Conservation (phyloP, 2,797 vertebrate genomes). For the Pelodytes ibericus region DNA sequence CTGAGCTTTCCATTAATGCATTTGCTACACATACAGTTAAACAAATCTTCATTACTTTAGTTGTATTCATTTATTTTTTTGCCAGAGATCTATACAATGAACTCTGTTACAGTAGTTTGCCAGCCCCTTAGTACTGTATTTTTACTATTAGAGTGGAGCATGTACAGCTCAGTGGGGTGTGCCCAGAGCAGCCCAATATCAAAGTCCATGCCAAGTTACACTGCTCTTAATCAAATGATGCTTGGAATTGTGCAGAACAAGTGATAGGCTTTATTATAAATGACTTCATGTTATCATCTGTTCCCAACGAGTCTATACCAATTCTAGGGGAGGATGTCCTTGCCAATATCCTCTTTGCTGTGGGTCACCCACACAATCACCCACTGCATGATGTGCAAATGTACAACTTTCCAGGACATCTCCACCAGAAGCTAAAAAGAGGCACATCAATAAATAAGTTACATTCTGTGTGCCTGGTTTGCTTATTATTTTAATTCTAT, state of each 20-base stretch:
- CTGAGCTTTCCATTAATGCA: too few relatives aligned
- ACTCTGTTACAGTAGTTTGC: neutral
- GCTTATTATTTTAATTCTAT: too few relatives aligned
- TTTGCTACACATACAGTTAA: too few relatives aligned
- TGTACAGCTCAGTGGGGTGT: neutral
- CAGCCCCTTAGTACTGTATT: neutral
- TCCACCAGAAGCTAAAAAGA: neutral
- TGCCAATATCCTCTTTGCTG: conserved; percentile 17
- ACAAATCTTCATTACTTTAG: too few relatives aligned
- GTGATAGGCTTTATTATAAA: neutral
- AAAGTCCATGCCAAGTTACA: conserved; percentile 23
- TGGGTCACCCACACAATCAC: conserved; percentile 15
- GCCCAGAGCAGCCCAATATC: conserved; percentile 6
- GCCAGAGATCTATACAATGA: neutral
- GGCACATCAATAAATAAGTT: too few relatives aligned
- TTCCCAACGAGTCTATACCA: neutral
- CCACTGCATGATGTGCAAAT: conserved; percentile 5
- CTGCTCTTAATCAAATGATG: conserved; percentile 15
- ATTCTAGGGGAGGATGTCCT: neutral
- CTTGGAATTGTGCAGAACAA: neutral
- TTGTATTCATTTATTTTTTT: neutral
- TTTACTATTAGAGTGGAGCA: neutral
- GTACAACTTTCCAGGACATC: neutral
- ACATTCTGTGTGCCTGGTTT: too few relatives aligned
- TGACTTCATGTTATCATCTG: conserved; percentile 19